Conservation (phyloP, 2,888 invertebrate species). For the Tipula confusa region DNA sequence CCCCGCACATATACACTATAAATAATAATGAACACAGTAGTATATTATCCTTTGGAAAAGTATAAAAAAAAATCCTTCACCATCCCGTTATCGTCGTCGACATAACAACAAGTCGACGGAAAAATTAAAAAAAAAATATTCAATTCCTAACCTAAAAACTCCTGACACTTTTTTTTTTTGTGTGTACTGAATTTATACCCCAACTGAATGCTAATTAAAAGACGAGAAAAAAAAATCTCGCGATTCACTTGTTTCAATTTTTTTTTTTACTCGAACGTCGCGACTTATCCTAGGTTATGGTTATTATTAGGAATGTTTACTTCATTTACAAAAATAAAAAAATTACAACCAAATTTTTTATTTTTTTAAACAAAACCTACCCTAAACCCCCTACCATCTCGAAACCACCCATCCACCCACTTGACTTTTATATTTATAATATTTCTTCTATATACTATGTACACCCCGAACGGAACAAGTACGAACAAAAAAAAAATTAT, state of each 20-base stretch:
- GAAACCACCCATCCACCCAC: neutral
- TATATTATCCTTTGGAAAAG: neutral
- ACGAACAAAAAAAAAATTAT: neutral
- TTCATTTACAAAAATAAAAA: conserved; percentile 29
- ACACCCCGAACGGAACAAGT: neutral
- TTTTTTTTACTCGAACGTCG: conserved; percentile 25
- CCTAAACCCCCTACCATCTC: neutral
- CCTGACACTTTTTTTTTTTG: conserved; percentile 29
- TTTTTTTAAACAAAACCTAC: neutral
- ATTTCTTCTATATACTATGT: neutral
- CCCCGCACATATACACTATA: neutral
- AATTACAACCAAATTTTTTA: conserved; percentile 13
- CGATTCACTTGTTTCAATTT: conserved; percentile 28
- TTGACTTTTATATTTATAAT: neutral
- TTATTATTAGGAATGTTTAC: conserved; percentile 30
- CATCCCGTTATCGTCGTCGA: no score
- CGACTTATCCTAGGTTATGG: conserved; percentile 30
- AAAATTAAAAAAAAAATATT: neutral
- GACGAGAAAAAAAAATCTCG: neutral
- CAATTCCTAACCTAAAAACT: conserved; percentile 27
- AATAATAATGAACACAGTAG: neutral
- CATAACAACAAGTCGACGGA: neutral
- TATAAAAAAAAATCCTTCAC: neutral
- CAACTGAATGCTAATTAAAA: conserved; percentile 29
- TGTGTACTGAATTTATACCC: conserved; percentile 27